Conservation (phyloP, 2,113 vertebrate species). For the Lophura nycthemera region DNA sequence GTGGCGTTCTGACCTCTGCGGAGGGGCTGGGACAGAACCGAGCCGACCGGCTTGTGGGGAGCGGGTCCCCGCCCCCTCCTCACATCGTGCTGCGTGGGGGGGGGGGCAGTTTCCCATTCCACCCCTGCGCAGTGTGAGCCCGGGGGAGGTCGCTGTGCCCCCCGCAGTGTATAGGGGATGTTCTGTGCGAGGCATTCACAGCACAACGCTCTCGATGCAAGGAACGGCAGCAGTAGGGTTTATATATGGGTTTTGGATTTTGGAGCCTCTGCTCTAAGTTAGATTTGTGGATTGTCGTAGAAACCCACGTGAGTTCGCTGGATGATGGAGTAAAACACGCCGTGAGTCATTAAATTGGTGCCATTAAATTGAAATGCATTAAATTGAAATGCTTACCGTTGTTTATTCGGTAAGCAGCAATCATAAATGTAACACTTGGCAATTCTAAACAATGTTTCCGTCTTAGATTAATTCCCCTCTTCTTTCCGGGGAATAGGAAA, state of each 20-base stretch:
- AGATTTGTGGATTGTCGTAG: constrained; percentile 36
- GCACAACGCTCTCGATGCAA: not conserved
- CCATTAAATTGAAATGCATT: constrained; percentile 36
- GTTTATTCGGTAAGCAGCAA: constrained; percentile 57
- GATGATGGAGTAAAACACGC: constrained; percentile 64
- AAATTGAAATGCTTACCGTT: constrained; percentile 56
- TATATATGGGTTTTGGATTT: not conserved
- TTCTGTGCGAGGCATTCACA: not conserved
- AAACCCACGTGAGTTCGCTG: constrained; percentile 40
- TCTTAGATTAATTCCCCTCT: not conserved
- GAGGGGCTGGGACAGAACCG: fast-evolving
- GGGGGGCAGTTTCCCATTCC: too few relatives aligned
- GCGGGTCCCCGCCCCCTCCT: fast-evolving
- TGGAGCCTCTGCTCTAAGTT: constrained; percentile 5
- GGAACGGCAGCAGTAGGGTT: not conserved
- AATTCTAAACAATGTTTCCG: constrained; percentile 45
- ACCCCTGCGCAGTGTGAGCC: not conserved
- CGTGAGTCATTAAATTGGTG: constrained; percentile 59
- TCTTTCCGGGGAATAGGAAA: not conserved
- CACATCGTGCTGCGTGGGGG: too few relatives aligned
- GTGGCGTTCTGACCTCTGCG: fast-evolving
- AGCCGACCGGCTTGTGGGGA: too few relatives aligned
- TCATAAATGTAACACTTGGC: constrained; percentile 47
- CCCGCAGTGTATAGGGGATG: too few relatives aligned
- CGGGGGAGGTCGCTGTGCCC: too few relatives aligned